Evolutionary conservation across 2,888 invertebrate genomes (phyloP).

Genomic region (Nesidiocoris tenuis): DNA sequence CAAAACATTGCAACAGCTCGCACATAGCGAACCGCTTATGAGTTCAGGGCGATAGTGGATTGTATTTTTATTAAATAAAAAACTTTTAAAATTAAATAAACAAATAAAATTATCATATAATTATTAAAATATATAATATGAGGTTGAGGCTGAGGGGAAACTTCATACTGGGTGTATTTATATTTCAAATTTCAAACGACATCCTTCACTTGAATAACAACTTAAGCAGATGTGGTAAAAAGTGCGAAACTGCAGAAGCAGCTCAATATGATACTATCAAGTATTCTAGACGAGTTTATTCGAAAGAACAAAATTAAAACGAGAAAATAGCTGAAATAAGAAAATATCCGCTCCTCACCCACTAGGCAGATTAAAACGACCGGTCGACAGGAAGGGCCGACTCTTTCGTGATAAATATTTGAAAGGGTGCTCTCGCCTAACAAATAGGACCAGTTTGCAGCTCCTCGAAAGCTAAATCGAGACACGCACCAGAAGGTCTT

Average conservation of each 20-base stretch:
- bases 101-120: too few relatives aligned
- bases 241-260: neutral
- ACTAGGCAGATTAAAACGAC: constrained; percentile 33
- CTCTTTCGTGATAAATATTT: constrained; percentile 37
- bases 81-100: too few relatives aligned
- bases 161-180: too few relatives aligned
- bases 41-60: too few relatives aligned
- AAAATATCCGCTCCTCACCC: constrained; percentile 32
- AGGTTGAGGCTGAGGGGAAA: too few relatives aligned
- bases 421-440: constrained; percentile 35
- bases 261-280: neutral
- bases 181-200: too few relatives aligned
- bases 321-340: too few relatives aligned
- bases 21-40: neutral
- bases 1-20: neutral
- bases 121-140: too few relatives aligned
- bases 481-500: constrained; percentile 31
- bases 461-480: constrained; percentile 2
- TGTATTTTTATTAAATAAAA: too few relatives aligned
- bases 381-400: neutral
- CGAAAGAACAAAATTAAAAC: neutral
- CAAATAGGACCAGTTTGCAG: constrained; percentile 36
- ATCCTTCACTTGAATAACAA: too few relatives aligned
- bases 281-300: neutral
- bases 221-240: too few relatives aligned